Evolutionary conservation across 2,888 invertebrate species (phyloP).

Genomic region (Danaus chrysippus): DNA sequence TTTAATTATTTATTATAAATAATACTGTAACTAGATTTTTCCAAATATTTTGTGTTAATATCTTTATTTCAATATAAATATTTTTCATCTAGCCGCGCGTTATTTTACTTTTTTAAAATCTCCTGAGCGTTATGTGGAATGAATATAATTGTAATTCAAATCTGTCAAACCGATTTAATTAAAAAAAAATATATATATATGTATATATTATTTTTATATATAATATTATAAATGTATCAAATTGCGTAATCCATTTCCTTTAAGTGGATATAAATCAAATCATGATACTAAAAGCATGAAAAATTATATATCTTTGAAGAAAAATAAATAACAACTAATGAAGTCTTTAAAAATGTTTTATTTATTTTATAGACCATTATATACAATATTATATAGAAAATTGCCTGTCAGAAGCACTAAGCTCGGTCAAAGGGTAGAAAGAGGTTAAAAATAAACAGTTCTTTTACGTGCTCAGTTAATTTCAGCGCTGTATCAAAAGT

Average conservation of each 20-base stretch:
- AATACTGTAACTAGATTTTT: not conserved
- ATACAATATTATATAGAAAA: constrained; percentile 59
- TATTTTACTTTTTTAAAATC: too few species aligned
- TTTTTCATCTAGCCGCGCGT: too few species aligned
- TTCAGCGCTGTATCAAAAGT: constrained; percentile 23
- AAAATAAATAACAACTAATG: not conserved
- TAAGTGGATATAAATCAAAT: too few species aligned
- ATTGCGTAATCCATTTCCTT: too few species aligned
- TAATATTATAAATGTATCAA: too few species aligned
- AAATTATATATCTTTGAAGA: constrained; percentile 4
- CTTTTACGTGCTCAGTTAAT: constrained; percentile 29
- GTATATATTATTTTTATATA: too few species aligned
- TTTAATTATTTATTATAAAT: not conserved
- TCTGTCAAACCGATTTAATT: too few species aligned
- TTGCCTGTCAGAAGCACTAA: constrained; percentile 66
- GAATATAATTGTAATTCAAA: too few species aligned
- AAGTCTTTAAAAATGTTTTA: constrained; percentile 13
- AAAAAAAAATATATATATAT: too few species aligned
- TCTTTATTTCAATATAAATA: too few species aligned
- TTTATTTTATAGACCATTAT: constrained; percentile 31
- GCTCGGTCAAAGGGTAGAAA: constrained; percentile 59
- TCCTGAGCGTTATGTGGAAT: too few species aligned
- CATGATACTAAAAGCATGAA: not conserved
- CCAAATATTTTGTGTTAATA: not conserved
- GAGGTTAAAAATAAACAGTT: constrained; percentile 38